Percentiles rank a stretch among this genome's conserved stretches.
Evolutionary conservation across 1,140 invertebrate species (phyloP).

Genomic region (Aphelinus certus): DNA sequence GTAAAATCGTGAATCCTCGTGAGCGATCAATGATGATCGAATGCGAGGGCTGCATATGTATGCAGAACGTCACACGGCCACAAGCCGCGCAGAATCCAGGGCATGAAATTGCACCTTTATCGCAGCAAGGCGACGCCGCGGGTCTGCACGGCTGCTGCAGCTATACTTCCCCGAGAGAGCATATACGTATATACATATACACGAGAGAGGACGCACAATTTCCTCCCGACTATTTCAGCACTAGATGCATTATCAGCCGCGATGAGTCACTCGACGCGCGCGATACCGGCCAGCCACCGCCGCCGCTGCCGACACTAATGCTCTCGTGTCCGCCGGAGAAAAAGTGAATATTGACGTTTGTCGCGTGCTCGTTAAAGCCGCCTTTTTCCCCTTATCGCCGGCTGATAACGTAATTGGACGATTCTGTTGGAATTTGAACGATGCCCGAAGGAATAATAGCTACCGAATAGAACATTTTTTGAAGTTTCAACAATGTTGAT

Average conservation of each 20-base stretch:
- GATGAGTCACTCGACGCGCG: constrained; percentile 10
- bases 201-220: constrained; percentile 7
- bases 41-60: too few relatives aligned
- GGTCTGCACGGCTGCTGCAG: not conserved
- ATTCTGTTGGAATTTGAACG: not conserved
- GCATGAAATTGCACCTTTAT: constrained; percentile 4
- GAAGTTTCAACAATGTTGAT: too few relatives aligned
- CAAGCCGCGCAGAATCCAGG: not conserved
- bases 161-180: not conserved
- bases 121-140: not conserved
- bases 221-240: constrained; percentile 4
- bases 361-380: constrained; percentile 1
- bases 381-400: not conserved
- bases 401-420: constrained; percentile 6
- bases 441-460: too few relatives aligned
- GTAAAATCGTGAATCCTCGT: too few relatives aligned
- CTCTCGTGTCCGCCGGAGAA: not conserved
- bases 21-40: too few relatives aligned
- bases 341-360: not conserved
- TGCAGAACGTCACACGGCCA: too few relatives aligned
- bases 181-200: not conserved
- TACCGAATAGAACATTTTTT: too few relatives aligned
- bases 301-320: constrained; percentile 6
- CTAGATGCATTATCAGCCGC: constrained; percentile 7
- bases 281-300: not conserved